Base-by-base conservation (phyloP, 2,888 invertebrate species). In the Pterostichus madidus region DNA sequence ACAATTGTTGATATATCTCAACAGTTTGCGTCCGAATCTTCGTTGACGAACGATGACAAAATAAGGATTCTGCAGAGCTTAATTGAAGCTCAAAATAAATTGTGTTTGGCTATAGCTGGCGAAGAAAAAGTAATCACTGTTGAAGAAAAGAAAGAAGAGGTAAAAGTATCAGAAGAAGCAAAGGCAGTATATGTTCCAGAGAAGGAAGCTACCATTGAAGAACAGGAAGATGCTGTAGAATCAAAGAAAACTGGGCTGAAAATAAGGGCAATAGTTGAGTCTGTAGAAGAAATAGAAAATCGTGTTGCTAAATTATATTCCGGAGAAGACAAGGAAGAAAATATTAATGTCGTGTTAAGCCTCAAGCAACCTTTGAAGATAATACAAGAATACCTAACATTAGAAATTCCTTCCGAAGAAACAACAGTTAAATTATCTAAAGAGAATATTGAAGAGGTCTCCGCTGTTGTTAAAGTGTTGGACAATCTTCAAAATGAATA, bases 221-320 rank as follows among this genome's bases (percentile, higher is more conserved):
- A n/a, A 13, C 5, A 6, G 11, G 7, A 61, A 73, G 59, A 52
- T 80, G 11, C 49, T 80, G 56, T 35, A 46, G 64, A 71, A n/a
- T 49, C 71, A 8, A 11, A 68, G 5, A 46, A 83, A 35, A 46
- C 77, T 11, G 68, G 71, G 71, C 17, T 39, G 59, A 77, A 80
- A 52, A 77, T 80, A 10, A 53, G 52, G 17, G 44, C 83, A 75
- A 49, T 79, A 15, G 73, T 76, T 31, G 59, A 77, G 68, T 31
- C 73, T 46, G 79, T 80, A 73, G 59, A 73, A 64, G 61, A 64
- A 39, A 80, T 83, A 10, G 79, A 80, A 56, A 82, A 84, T 32
- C 52, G 73, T 31, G 52, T 83, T 13, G 71, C 83, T 46, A 75
- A 83, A 44, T 53, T 76, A 11, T 59, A 59, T 1, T 53, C 78